A percentile compares a stretch with the other conserved stretches of the same genome.
phyloP scores from a whole-genome alignment of 2,888 invertebrate species.

The Lycophotia porphyrea region DNA sequence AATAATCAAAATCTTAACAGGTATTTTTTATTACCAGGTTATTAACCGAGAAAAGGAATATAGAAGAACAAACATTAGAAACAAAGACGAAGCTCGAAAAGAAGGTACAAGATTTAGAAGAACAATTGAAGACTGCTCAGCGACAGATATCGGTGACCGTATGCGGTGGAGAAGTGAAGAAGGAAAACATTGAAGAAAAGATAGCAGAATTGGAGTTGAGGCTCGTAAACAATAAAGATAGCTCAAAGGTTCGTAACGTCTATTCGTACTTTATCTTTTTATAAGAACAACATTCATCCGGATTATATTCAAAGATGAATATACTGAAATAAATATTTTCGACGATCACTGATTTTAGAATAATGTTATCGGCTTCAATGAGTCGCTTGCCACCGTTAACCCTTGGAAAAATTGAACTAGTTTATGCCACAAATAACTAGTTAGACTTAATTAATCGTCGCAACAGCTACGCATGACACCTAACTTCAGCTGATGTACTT shows the following conservation, averaged over 20 bases:
- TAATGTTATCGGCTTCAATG: background rate
- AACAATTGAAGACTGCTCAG: constrained; percentile 78
- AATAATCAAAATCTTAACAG: background rate
- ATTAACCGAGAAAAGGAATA: constrained; percentile 78
- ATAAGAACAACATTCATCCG: background rate
- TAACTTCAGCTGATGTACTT: background rate
- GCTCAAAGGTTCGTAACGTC: constrained; percentile 28
- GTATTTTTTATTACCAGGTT: constrained; percentile 73
- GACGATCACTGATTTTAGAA: no score
- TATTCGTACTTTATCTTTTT: background rate
- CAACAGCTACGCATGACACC: constrained; percentile 7
- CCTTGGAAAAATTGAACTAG: no score
- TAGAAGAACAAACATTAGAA: constrained; percentile 74
- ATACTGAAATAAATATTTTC: background rate
- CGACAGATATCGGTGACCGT: constrained; percentile 76
- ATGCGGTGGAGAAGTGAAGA: constrained; percentile 77
- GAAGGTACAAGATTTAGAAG: constrained; percentile 77
- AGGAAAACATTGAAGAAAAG: constrained; percentile 77
- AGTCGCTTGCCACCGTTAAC: background rate
- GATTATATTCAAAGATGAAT: background rate
- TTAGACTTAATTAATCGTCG: background rate
- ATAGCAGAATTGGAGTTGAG: constrained; percentile 77
- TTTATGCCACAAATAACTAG: background rate
- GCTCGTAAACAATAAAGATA: constrained; percentile 73
- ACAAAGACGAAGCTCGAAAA: constrained; percentile 72